A percentile compares a stretch with the other conserved stretches of the same genome.
These are phyloP conservation scores for Pantala flavescens DNA, from an alignment of 1,140 invertebrate genomes.

Conservation along the genomic window DNA sequence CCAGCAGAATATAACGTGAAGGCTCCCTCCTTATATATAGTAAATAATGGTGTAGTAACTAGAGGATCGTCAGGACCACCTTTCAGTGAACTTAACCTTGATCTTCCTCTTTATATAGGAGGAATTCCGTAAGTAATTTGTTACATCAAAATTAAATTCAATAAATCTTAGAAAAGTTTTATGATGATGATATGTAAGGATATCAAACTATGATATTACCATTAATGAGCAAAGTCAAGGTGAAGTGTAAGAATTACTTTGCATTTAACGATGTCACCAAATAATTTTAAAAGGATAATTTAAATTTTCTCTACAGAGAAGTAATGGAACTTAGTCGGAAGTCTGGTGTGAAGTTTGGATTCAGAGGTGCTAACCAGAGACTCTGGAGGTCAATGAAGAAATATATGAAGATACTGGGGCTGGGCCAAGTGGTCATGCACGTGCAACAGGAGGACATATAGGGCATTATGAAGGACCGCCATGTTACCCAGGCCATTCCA, in stretches of 20 bases:
- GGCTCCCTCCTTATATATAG: constrained; percentile 63
- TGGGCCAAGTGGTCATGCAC: constrained; percentile 38
- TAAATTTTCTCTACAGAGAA: constrained; percentile 41
- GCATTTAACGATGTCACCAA: no score
- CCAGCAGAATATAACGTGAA: constrained; percentile 60
- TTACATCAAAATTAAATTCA: no score
- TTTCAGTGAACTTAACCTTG: constrained; percentile 72
- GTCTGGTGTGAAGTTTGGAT: constrained; percentile 58
- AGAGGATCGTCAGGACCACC: constrained; percentile 59
- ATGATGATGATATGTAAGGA: no score
- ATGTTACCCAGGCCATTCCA: constrained; percentile 37
- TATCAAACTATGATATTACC: no score
- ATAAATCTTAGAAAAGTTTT: constrained; percentile 17
- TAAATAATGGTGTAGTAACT: constrained; percentile 59
- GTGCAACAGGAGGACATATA: constrained; percentile 38
- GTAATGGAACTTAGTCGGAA: constrained; percentile 59
- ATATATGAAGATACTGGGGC: constrained; percentile 30
- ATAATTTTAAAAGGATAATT: no score
- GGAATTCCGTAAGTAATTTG: constrained; percentile 58
- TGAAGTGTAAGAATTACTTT: neutral
- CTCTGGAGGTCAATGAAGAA: constrained; percentile 71
- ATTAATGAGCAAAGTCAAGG: no score
- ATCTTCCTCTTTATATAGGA: constrained; percentile 71
- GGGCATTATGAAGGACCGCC: constrained; percentile 55
- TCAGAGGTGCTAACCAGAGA: constrained; percentile 73